Base-by-base conservation (phyloP, 2,113 vertebrate species). In the Hyperoodon ampullatus region DNA sequence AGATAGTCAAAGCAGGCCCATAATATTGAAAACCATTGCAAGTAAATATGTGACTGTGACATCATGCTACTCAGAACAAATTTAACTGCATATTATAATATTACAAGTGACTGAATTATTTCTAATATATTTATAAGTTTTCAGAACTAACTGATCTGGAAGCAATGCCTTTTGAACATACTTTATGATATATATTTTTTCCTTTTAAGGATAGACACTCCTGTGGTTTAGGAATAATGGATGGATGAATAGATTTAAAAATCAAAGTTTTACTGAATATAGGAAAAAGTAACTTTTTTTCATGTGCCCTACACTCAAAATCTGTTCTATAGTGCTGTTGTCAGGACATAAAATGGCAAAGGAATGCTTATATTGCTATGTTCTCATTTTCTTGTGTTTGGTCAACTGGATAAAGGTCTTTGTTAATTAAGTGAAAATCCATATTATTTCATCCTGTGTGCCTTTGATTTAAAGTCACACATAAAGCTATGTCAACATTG, bases 381-480 rank as follows among this genome's bases (percentile, higher is more conserved):
- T 44, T 71, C 61, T 95, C 39, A 39, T 93, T 90, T 68, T 91
- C 55, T 86, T 16, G 2, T 97, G 53, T 87, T 94, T 92, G 83
- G 18, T 55, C 63, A 95, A 75, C 21, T 92, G 26, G 70, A 85
- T 89, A 94, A 90, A 93, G 24, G 28, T 39, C 23, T 92, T 94
- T 95, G 91, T 70, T 96, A 95, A 89, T 88, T 70, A 88, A 88
- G 55, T 70, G 58, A 92, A 96, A 94, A 93, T 83, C 82, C 44
- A 2, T 86, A 88, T 80, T 58, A 75, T 91, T 93, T 78, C 24
- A 95, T 86, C 42, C 26, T 58, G 0, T 13, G 7, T 82, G 35
- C 39, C 50, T 96, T 95, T 90, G 77, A 90, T 90, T 96, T 93
- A 94, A 96, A 87, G 58, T 92, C 47, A 91, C 68, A 91, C 65